A percentile compares a stretch with the other conserved stretches of the same genome.
Evolutionary conservation across 2,888 invertebrate species (phyloP).

Genomic region (Idaea aversata): DNA sequence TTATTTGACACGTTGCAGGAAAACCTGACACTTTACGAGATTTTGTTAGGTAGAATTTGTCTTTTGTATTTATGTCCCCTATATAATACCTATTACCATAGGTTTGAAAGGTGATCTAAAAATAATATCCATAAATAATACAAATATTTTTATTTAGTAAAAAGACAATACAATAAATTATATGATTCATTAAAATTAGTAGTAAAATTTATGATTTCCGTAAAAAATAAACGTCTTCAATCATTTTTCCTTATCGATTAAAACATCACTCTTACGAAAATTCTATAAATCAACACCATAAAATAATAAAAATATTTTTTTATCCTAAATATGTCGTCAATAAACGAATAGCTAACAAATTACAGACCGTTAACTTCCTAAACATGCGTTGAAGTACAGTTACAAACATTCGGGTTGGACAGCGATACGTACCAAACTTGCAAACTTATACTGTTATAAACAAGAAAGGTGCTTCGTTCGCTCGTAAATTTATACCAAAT

Average conservation of each 20-base stretch:
- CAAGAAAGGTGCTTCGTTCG: neutral
- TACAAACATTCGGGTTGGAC: conserved; percentile 9
- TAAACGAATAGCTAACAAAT: conserved; percentile 12
- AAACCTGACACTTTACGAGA: no score
- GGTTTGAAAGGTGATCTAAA: no score
- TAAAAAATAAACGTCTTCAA: neutral
- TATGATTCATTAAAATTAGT: no score
- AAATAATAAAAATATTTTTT: neutral
- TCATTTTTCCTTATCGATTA: neutral
- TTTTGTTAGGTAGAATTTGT: no score
- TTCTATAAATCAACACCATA: neutral
- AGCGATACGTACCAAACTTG: conserved; percentile 8
- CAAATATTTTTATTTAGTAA: no score
- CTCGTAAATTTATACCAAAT: neutral
- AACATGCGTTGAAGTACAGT: conserved; percentile 10
- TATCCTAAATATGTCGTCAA: neutral
- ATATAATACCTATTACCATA: no score
- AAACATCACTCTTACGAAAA: neutral
- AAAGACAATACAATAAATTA: no score
- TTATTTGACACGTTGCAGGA: no score
- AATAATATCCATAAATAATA: no score
- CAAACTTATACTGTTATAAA: neutral
- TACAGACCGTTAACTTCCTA: conserved; percentile 11
- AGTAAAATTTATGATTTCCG: no score
- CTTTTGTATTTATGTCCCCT: no score